Evolutionary conservation across 2,797 vertebrate genomes (phyloP).

Genomic region (Gymnothorax javanicus): DNA sequence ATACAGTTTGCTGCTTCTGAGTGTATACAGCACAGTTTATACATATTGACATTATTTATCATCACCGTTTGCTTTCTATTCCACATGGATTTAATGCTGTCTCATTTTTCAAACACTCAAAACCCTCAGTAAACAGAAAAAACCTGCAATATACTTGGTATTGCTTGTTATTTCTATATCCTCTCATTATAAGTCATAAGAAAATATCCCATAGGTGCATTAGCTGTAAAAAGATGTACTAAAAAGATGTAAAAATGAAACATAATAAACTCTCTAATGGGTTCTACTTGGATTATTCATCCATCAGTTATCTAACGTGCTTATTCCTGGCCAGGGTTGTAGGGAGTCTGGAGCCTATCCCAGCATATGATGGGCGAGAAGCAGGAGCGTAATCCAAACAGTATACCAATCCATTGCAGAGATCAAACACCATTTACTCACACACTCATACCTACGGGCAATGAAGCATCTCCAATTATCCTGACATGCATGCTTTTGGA

Average conservation of each 20-base stretch:
- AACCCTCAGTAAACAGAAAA: background rate
- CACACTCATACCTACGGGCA: no score
- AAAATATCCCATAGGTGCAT: background rate
- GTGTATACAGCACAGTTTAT: background rate
- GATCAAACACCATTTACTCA: no score
- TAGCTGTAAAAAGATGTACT: background rate
- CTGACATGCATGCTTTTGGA: no score
- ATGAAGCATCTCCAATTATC: no score
- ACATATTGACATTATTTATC: background rate
- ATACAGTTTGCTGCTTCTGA: background rate
- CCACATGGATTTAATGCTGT: background rate
- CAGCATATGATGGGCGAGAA: no score
- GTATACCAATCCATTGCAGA: no score
- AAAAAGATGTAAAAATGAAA: background rate
- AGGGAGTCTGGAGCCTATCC: no score
- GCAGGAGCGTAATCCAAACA: no score
- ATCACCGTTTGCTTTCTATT: background rate
- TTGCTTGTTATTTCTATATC: background rate
- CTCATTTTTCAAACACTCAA: slow-evolving; percentile 5
- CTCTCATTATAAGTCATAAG: background rate
- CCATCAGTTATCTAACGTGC: background rate
- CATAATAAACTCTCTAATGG: background rate
- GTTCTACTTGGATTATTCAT: background rate
- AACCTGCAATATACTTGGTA: background rate
- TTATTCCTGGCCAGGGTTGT: no score